Percentiles rank a stretch among this genome's conserved stretches.
Evolutionary conservation across 2,797 vertebrate species (phyloP).

Genomic region (Buphagus erythrorhynchus): DNA sequence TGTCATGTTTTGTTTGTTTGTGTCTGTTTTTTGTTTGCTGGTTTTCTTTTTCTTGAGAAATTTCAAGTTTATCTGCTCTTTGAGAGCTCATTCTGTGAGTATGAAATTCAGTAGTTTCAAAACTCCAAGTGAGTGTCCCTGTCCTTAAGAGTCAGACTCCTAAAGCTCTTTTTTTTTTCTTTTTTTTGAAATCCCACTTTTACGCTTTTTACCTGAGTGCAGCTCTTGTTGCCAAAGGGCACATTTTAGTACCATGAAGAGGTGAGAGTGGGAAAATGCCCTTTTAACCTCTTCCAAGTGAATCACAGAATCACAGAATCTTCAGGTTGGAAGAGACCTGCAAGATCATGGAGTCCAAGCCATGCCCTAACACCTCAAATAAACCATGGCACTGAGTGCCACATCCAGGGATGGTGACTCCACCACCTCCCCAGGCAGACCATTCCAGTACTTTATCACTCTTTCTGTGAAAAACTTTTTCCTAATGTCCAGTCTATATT

Average conservation of each 20-base stretch:
- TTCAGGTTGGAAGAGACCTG: neutral
- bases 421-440: neutral
- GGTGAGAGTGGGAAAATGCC: neutral
- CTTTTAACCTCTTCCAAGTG: neutral
- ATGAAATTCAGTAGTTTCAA: neutral
- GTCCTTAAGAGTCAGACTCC: neutral
- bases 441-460: neutral
- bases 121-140: neutral
- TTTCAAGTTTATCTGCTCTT: neutral
- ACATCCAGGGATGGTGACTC: neutral
- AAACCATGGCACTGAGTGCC: neutral
- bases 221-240: neutral
- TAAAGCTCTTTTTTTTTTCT: neutral
- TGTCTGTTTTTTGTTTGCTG: neutral
- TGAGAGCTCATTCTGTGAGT: neutral
- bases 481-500: fast-evolving
- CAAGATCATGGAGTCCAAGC: fast-evolving
- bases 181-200: neutral
- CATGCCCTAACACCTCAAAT: neutral
- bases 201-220: neutral
- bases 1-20: neutral
- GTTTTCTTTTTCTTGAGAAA: neutral
- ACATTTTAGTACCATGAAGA: neutral
- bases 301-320: neutral
- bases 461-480: fast-evolving